A percentile compares a stretch with the other conserved stretches of the same genome.
These are phyloP conservation scores for Phymatocera aterrima DNA, from an alignment of 2,888 invertebrate species.

Conservation along the genomic window DNA sequence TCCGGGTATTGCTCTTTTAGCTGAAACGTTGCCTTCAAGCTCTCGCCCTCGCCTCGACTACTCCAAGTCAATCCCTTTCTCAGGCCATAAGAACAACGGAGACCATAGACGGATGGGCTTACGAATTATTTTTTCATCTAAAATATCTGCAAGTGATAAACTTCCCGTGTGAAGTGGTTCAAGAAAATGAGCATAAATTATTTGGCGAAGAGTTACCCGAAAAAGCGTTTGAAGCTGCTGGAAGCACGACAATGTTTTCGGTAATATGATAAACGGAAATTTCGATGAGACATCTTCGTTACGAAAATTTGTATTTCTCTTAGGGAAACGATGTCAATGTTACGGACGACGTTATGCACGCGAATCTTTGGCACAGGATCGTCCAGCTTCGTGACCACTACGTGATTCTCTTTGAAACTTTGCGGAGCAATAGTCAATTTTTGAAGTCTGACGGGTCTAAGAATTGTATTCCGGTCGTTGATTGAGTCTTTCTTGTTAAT, in stretches of 20 bases:
- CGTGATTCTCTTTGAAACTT: conserved; percentile 64
- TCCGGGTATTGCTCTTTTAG: conserved; percentile 52
- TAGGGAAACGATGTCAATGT: conserved; percentile 49
- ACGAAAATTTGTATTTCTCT: conserved; percentile 15
- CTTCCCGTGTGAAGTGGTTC: neutral
- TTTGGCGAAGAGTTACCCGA: conserved; percentile 38
- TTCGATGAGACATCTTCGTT: neutral
- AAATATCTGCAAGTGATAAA: conserved; percentile 62
- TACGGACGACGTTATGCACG: conserved; percentile 59
- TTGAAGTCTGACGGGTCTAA: neutral
- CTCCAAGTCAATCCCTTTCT: conserved; percentile 57
- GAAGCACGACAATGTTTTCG: neutral
- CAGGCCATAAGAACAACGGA: conserved; percentile 64
- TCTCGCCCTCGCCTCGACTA: conserved; percentile 51
- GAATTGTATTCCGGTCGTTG: neutral
- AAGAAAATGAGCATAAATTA: neutral
- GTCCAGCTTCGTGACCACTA: conserved; percentile 68
- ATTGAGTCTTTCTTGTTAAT: neutral
- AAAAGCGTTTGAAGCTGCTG: conserved; percentile 55
- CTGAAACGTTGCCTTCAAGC: conserved; percentile 68
- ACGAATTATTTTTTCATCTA: conserved; percentile 68
- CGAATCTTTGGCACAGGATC: conserved; percentile 66
- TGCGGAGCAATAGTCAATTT: conserved; percentile 50
- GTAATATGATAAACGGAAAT: neutral
- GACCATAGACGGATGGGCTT: conserved; percentile 69